Conservation (phyloP, 2,113 vertebrate species). For the Channa argus region DNA sequence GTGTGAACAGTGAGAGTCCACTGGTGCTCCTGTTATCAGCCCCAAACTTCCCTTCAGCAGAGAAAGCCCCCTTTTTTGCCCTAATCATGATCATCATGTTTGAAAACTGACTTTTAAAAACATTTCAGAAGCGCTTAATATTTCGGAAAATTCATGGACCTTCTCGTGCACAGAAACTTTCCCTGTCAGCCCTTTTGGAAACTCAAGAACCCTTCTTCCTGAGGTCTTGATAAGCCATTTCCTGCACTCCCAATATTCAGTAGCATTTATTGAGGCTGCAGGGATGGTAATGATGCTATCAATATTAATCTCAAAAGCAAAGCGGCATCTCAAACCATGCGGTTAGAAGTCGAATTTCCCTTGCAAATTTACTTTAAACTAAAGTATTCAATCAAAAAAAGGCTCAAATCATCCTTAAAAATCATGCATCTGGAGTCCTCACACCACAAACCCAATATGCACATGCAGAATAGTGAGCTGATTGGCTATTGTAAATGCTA, state of each 20-base stretch:
- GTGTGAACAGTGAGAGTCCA: conserved; percentile 25
- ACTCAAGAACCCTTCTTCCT: too few species aligned
- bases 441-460: neutral
- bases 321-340: too few species aligned
- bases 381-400: too few species aligned
- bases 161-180: neutral
- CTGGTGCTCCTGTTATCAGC: conserved; percentile 17
- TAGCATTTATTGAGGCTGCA: neutral
- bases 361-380: neutral
- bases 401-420: neutral
- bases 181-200: neutral
- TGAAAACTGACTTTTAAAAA: conserved; percentile 22
- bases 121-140: neutral
- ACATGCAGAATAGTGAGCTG: neutral
- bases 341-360: neutral
- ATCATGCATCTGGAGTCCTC: neutral
- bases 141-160: neutral
- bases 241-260: neutral
- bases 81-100: neutral
- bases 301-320: too few species aligned
- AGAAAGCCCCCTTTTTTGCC: neutral
- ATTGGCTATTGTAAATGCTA: conserved; percentile 1
- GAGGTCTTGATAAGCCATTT: too few species aligned
- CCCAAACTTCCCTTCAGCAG: conserved; percentile 10
- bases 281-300: neutral